These are phyloP conservation scores for Rhinolophus ferrumequinum DNA, from an alignment of 2,113 vertebrate species.

Conservation along the genomic window DNA sequence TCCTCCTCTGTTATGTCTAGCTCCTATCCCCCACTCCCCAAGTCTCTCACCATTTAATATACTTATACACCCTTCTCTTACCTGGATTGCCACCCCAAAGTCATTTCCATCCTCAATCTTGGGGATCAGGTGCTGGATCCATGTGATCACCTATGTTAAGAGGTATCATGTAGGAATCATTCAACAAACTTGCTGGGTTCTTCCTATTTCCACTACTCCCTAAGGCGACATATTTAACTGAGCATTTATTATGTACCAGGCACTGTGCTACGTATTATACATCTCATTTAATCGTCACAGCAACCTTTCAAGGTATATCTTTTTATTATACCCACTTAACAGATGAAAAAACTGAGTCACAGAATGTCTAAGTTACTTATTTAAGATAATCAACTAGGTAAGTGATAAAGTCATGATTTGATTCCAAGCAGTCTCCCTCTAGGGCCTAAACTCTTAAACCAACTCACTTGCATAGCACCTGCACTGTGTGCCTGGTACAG, in stretches of 20 bases:
- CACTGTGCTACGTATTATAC: not conserved
- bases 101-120: constrained; percentile 96
- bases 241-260: not conserved
- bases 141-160: constrained; percentile 87
- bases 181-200: constrained; percentile 6
- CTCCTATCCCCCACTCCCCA: not conserved
- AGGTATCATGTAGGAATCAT: not conserved
- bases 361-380: constrained; percentile 3
- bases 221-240: not conserved
- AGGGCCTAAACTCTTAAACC: not conserved
- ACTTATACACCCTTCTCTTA: constrained; percentile 66
- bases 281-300: not conserved
- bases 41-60: not conserved
- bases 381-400: not conserved
- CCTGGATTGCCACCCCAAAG: constrained; percentile 94
- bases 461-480: not conserved
- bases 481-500: not conserved
- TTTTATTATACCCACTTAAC: constrained; percentile 19
- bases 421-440: not conserved
- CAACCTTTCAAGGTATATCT: not conserved
- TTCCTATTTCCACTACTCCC: constrained; percentile 1
- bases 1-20: not conserved
- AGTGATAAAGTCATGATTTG: constrained; percentile 18
- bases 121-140: constrained; percentile 93
- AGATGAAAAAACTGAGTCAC: constrained; percentile 7